These are phyloP conservation scores for Campylorhamphus procurvoides DNA, from an alignment of 2,113 vertebrate genomes.

Conservation along the genomic window DNA sequence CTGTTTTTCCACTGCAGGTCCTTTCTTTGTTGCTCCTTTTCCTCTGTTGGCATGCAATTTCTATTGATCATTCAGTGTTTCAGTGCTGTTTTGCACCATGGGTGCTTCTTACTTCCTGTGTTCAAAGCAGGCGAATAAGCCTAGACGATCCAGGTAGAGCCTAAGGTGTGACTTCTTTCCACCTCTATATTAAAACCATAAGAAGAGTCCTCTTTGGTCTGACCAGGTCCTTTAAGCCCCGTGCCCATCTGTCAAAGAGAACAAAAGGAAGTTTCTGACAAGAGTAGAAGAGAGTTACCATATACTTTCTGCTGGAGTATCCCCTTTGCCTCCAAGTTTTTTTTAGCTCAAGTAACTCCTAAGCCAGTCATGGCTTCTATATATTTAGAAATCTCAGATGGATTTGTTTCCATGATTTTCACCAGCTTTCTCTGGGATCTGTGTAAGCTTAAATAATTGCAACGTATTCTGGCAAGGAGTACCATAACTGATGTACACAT, in stretches of 20 bases:
- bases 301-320: neutral
- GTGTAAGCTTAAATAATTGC: neutral
- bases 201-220: neutral
- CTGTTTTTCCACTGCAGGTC: neutral
- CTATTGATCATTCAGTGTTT: neutral
- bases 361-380: neutral
- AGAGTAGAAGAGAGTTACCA: neutral
- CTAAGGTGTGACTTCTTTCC: neutral
- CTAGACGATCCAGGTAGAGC: neutral
- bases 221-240: neutral
- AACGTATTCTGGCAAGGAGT: neutral
- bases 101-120: neutral
- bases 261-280: neutral
- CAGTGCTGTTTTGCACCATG: neutral
- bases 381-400: neutral
- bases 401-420: neutral
- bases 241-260: neutral
- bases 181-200: neutral
- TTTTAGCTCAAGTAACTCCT: neutral
- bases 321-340: neutral
- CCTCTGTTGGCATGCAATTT: neutral
- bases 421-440: neutral
- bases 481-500: neutral
- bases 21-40: constrained; percentile 17
- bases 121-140: neutral